Conservation (phyloP, 2,888 invertebrate genomes). For the Dynastes tityus region DNA sequence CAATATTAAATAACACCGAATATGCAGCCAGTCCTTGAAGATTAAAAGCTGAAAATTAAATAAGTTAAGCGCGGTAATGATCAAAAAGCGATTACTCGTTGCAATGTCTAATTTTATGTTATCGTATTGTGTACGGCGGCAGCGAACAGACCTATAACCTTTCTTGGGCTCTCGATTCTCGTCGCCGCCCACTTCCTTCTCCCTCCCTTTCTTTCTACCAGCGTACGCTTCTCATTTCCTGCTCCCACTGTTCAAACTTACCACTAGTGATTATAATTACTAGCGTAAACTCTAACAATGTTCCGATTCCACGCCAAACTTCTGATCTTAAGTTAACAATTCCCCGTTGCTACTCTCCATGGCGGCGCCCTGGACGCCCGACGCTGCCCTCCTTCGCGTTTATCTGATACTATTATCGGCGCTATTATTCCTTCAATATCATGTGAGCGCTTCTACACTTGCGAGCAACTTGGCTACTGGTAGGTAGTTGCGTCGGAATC, state of each 20-base stretch:
- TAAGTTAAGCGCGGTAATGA: constrained; percentile 60
- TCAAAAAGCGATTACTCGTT: constrained; percentile 56
- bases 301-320: constrained; percentile 51
- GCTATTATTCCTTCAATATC: constrained; percentile 11
- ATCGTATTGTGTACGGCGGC: constrained; percentile 57
- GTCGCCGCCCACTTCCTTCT: not conserved
- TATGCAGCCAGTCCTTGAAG: constrained; percentile 31
- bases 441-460: not conserved
- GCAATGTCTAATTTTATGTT: constrained; percentile 62
- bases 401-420: constrained; percentile 37
- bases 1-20: not conserved
- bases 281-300: constrained; percentile 59
- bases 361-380: constrained; percentile 3
- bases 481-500: not conserved
- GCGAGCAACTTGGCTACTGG: not conserved
- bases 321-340: constrained; percentile 53
- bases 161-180: constrained; percentile 55
- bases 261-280: constrained; percentile 64
- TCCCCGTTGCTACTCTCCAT: constrained; percentile 35
- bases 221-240: constrained; percentile 51
- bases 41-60: constrained; percentile 55
- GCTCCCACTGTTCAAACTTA: constrained; percentile 58
- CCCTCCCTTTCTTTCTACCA: not conserved
- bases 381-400: constrained; percentile 26
- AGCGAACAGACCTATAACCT: constrained; percentile 49